Evolutionary conservation across 2,113 vertebrate species (phyloP).

Genomic region (Megaleporinus macrocephalus): DNA sequence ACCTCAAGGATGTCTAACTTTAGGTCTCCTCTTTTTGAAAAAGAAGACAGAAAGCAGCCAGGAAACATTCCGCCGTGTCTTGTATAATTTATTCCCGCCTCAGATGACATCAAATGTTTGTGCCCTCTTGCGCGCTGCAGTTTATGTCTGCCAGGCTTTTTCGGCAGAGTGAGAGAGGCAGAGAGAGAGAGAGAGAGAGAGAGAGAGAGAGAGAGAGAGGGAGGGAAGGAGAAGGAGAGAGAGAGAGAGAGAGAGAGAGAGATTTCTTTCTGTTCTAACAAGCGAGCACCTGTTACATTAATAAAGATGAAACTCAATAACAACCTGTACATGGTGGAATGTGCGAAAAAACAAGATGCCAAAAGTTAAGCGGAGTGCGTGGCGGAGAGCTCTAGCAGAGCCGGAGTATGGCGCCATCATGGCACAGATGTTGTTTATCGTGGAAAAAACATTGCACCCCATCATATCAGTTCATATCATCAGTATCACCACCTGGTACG

Average conservation of each 20-base stretch:
- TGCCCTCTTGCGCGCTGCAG: constrained; percentile 52
- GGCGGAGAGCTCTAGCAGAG: constrained; percentile 51
- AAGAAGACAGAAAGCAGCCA: constrained; percentile 39
- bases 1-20: constrained; percentile 94
- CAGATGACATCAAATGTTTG: constrained; percentile 61
- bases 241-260: constrained; percentile 27
- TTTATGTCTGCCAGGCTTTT: constrained; percentile 56
- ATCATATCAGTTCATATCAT: constrained; percentile 57
- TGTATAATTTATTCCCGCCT: constrained; percentile 63
- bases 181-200: constrained; percentile 12
- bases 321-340: constrained; percentile 65
- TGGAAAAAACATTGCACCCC: constrained; percentile 41
- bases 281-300: constrained; percentile 82
- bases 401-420: constrained; percentile 19
- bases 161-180: not conserved
- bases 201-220: constrained; percentile 25
- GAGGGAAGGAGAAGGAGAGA: constrained; percentile 42
- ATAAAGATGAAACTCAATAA: constrained; percentile 72
- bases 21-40: constrained; percentile 69
- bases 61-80: constrained; percentile 48
- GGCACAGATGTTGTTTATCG: constrained; percentile 65
- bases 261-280: constrained; percentile 72
- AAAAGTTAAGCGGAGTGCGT: constrained; percentile 57
- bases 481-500: constrained; percentile 58
- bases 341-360: constrained; percentile 41